Evolutionary conservation across 2,888 invertebrate species (phyloP).

Genomic region (Willowsia nigromaculata): DNA sequence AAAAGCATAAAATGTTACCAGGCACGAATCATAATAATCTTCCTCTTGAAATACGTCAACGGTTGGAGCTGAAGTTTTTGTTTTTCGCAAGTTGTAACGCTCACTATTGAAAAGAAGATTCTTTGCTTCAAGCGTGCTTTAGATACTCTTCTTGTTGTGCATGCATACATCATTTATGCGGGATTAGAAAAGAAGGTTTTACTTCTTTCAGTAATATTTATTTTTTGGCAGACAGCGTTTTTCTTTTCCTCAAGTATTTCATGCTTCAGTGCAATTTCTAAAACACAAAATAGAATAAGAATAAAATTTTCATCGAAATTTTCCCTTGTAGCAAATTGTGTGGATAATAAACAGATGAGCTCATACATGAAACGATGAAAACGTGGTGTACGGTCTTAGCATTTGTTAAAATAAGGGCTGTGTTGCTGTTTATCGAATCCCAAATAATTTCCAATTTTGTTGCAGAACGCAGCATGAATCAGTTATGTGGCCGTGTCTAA

Average conservation of each 20-base stretch:
- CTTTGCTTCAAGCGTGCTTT: background rate
- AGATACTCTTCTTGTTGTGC: background rate
- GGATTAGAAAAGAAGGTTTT: background rate
- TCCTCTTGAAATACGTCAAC: background rate
- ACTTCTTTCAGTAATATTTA: background rate
- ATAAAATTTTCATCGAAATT: background rate
- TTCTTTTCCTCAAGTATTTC: background rate
- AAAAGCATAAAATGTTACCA: background rate
- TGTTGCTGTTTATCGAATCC: background rate
- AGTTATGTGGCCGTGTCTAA: background rate
- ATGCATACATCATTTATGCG: background rate
- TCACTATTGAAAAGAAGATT: background rate
- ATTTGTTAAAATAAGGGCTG: too few species aligned
- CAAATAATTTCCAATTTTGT: background rate
- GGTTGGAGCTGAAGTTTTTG: background rate
- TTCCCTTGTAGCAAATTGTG: background rate
- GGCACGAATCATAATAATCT: constrained; percentile 1
- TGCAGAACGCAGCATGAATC: background rate
- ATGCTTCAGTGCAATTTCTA: background rate
- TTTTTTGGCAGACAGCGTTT: background rate
- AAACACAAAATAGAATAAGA: background rate
- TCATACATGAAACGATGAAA: background rate
- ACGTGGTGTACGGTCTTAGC: too few species aligned
- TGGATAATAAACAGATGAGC: background rate
- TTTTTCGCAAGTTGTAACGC: background rate